Percentiles rank a stretch among this genome's conserved stretches.
Evolutionary conservation across 2,797 vertebrate species (phyloP).

Genomic region (Glyptemys insculpta): DNA sequence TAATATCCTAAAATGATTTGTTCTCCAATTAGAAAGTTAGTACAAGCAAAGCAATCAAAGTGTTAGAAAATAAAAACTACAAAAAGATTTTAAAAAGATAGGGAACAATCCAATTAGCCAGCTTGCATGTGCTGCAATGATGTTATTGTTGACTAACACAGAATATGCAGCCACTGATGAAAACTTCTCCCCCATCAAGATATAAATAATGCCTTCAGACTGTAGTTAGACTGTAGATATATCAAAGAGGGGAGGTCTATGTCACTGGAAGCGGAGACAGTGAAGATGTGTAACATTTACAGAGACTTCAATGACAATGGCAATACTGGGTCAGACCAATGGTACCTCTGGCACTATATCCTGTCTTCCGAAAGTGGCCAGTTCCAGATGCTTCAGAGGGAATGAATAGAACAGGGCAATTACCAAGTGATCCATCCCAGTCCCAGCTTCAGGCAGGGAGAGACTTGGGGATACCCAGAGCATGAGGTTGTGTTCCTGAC

Average conservation of each 20-base stretch:
- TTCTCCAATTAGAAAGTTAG: rapidly evolving
- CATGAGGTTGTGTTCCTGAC: not conserved
- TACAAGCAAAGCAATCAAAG: not conserved
- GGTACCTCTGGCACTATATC: not conserved
- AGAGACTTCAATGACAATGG: not conserved
- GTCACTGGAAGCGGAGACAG: not conserved
- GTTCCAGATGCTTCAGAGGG: not conserved
- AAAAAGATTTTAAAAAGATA: not conserved
- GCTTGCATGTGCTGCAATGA: rapidly evolving
- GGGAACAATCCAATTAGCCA: not conserved
- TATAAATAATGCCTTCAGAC: rapidly evolving
- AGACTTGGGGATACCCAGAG: not conserved
- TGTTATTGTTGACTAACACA: not conserved
- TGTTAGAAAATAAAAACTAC: not conserved
- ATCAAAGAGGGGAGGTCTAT: not conserved
- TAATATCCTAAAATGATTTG: not conserved
- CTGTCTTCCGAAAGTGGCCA: not conserved
- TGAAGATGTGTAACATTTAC: not conserved
- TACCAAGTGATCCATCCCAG: not conserved
- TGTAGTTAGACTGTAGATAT: rapidly evolving
- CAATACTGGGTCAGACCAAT: not conserved
- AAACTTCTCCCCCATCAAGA: not conserved
- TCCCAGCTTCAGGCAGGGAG: not conserved
- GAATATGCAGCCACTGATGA: not conserved
- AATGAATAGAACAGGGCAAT: not conserved